These are phyloP conservation scores for Ectropis crepuscularia DNA, from an alignment of 2,888 invertebrate species.

Conservation along the genomic window DNA sequence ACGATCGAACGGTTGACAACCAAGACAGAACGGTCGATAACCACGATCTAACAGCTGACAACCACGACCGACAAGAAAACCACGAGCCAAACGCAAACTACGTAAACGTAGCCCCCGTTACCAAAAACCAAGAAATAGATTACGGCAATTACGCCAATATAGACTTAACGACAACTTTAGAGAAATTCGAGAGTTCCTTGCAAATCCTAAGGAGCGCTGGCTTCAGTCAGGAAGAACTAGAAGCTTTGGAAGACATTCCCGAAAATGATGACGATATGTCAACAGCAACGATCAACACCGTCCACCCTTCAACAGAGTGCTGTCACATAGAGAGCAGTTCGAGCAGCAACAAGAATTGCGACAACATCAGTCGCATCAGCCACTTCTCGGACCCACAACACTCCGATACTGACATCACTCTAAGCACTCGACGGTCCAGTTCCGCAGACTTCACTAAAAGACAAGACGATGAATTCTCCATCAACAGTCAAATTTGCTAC, in stretches of 20 bases:
- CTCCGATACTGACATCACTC: conserved; percentile 73
- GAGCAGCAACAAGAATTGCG: conserved; percentile 74
- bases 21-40: conserved; percentile 69
- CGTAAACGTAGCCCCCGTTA: conserved; percentile 76
- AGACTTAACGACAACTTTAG: conserved; percentile 90
- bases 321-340: conserved; percentile 72
- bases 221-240: conserved; percentile 83
- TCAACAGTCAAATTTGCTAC: conserved; percentile 69
- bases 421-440: conserved; percentile 83
- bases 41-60: conserved; percentile 76
- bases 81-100: conserved; percentile 76
- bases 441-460: conserved; percentile 87
- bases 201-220: conserved; percentile 87
- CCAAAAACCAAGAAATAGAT: conserved; percentile 67
- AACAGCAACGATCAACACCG: conserved; percentile 71
- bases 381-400: conserved; percentile 78
- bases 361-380: conserved; percentile 83
- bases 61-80: conserved; percentile 67
- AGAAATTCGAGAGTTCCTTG: conserved; percentile 91
- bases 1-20: conserved; percentile 78
- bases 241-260: conserved; percentile 77
- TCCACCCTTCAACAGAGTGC: conserved; percentile 67
- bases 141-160: conserved; percentile 89
- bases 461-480: conserved; percentile 75
- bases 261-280: conserved; percentile 78